A percentile compares a stretch with the other conserved stretches of the same genome.
Evolutionary conservation across 2,113 vertebrate genomes (phyloP).

Genomic region (Corydoras maculifer): DNA sequence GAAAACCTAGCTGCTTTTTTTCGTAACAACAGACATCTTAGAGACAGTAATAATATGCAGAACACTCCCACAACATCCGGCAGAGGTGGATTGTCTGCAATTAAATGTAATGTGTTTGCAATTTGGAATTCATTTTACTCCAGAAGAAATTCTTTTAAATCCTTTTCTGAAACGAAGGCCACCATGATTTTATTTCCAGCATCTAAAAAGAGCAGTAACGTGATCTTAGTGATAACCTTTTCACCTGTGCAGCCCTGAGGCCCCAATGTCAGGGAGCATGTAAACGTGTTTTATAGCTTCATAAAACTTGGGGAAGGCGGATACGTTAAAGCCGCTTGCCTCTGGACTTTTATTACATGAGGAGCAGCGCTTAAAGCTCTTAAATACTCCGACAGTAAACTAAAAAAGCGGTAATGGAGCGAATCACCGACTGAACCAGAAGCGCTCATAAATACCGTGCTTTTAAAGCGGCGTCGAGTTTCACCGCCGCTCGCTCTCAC

Average conservation of each 20-base stretch:
- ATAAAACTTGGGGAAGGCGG: conserved; percentile 60
- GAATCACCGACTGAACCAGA: conserved; percentile 20
- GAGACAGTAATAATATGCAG: too few relatives aligned
- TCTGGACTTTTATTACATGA: conserved; percentile 54
- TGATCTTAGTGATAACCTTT: conserved; percentile 60
- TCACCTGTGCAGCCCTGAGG: conserved; percentile 53
- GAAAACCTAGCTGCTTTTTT: too few relatives aligned
- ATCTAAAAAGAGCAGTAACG: conserved; percentile 46
- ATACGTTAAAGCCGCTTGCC: conserved; percentile 52
- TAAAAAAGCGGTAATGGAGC: conserved; percentile 53
- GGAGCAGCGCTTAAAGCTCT: conserved; percentile 51
- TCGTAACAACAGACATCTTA: too few relatives aligned
- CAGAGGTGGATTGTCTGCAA: too few relatives aligned
- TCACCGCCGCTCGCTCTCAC: conserved; percentile 9
- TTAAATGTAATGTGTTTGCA: too few relatives aligned
- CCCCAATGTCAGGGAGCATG: conserved; percentile 52
- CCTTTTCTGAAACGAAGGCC: too few relatives aligned
- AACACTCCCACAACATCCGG: too few relatives aligned
- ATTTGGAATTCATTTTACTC: too few relatives aligned
- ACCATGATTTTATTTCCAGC: too few relatives aligned
- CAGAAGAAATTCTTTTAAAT: too few relatives aligned
- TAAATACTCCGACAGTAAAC: conserved; percentile 55
- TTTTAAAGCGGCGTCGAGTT: conserved; percentile 12
- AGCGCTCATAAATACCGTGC: conserved; percentile 8
- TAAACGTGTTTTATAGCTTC: conserved; percentile 69